phyloP scores from a whole-genome alignment of 2,113 vertebrate genomes.

The Leucosticte australis region DNA sequence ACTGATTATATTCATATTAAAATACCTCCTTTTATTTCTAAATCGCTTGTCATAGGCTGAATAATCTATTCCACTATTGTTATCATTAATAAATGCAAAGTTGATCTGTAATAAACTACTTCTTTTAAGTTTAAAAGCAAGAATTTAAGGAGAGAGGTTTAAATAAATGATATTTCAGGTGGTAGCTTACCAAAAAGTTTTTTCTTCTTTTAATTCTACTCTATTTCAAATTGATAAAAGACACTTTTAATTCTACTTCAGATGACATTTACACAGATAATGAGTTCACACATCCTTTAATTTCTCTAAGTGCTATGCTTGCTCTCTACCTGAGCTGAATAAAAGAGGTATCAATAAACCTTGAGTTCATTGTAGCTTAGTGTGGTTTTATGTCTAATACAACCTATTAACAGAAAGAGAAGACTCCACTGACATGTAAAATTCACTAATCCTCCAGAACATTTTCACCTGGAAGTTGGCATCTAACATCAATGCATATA shows the following conservation, averaged over 20 bases:
- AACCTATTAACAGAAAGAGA: neutral
- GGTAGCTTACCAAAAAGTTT: neutral
- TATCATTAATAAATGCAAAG: neutral
- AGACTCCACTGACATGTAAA: neutral
- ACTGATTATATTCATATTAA: neutral
- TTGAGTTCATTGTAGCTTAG: neutral
- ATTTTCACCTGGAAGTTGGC: neutral
- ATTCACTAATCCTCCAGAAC: neutral
- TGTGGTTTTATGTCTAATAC: neutral
- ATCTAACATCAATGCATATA: neutral
- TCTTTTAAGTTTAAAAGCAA: neutral
- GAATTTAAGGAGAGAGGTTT: neutral
- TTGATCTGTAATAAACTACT: neutral
- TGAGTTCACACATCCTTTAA: neutral
- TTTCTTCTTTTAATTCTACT: neutral
- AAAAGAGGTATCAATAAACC: neutral
- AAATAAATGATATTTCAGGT: neutral
- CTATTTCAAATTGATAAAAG: neutral
- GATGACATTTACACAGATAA: neutral
- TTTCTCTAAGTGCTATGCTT: neutral
- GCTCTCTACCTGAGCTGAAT: neutral
- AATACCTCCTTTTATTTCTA: neutral
- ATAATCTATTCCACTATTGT: neutral
- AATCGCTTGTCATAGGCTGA: neutral
- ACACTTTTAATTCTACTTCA: neutral